Conservation (phyloP, 2,888 invertebrate genomes). For the Habrosyne pyritoides region DNA sequence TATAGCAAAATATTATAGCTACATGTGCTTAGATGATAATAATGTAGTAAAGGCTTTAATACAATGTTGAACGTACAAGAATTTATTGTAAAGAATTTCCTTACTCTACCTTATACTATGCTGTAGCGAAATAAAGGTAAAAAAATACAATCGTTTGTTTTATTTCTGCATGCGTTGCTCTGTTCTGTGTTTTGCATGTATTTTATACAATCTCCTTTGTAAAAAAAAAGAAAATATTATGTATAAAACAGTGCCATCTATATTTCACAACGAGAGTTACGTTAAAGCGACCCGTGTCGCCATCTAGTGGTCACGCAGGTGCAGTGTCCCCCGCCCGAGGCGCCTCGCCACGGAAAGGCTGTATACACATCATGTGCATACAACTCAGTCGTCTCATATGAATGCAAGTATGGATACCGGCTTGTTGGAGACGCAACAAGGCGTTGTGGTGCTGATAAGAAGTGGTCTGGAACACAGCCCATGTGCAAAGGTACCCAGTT, state of each 20-base stretch:
- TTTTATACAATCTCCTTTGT: constrained; percentile 19
- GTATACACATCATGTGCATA: constrained; percentile 96
- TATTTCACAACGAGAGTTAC: constrained; percentile 42
- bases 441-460: constrained; percentile 96
- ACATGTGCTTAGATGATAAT: constrained; percentile 61
- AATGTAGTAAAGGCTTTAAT: constrained; percentile 66
- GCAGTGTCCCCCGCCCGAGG: constrained; percentile 95
- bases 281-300: constrained; percentile 78
- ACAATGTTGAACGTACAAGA: constrained; percentile 62
- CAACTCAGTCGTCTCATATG: constrained; percentile 97
- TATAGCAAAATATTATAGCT: constrained; percentile 70
- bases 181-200: constrained; percentile 24
- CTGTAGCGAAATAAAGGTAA: constrained; percentile 76
- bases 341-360: constrained; percentile 96
- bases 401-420: constrained; percentile 97
- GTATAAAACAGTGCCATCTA: constrained; percentile 54
- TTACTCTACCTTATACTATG: constrained; percentile 67
- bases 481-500: constrained; percentile 92
- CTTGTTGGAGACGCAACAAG: constrained; percentile 95
- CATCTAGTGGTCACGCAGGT: constrained; percentile 93
- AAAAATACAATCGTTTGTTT: constrained; percentile 63
- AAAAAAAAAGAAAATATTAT: constrained; percentile 16
- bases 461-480: constrained; percentile 97
- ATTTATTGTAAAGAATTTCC: constrained; percentile 68
- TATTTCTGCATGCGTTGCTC: constrained; percentile 60